Percentiles rank a stretch among this genome's conserved stretches.
These are phyloP conservation scores for Ectemnius cavifrons DNA, from an alignment of 2,888 invertebrate genomes.

Conservation along the genomic window DNA sequence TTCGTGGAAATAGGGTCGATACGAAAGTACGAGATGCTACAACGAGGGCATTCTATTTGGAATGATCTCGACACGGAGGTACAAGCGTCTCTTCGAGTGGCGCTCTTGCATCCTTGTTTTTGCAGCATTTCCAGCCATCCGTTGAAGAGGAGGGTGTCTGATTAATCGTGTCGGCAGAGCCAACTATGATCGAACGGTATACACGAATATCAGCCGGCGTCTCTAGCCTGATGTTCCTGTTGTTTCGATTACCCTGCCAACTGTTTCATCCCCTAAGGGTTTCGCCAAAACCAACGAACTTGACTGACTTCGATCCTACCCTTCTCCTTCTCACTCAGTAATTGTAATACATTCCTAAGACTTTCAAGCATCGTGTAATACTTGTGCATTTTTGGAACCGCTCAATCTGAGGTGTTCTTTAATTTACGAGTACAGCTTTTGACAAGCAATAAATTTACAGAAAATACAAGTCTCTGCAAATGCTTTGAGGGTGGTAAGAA, in stretches of 20 bases:
- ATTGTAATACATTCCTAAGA: no score
- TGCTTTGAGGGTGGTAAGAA: constrained; percentile 58
- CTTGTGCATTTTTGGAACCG: no score
- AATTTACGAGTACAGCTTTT: constrained; percentile 17
- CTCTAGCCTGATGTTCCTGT: constrained; percentile 3
- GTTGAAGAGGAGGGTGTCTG: constrained; percentile 44
- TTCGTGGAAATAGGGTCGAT: constrained; percentile 59
- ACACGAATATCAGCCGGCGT: constrained; percentile 38
- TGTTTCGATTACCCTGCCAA: constrained; percentile 15
- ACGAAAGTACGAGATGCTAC: constrained; percentile 52
- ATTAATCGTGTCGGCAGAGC: constrained; percentile 60
- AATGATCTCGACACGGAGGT: constrained; percentile 63
- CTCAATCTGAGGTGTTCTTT: neutral
- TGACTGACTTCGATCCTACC: no score
- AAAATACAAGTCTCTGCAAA: constrained; percentile 47
- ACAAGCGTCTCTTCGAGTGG: constrained; percentile 50
- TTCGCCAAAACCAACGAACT: no score
- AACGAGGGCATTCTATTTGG: constrained; percentile 59
- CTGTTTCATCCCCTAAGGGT: neutral
- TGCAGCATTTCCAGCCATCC: constrained; percentile 57
- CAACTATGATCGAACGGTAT: constrained; percentile 42
- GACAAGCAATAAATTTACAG: constrained; percentile 47
- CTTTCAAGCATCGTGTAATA: no score
- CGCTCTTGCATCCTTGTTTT: constrained; percentile 63
- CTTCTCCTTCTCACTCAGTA: no score